phyloP scores from a whole-genome alignment of 2,113 vertebrate genomes.

The Podarcis raffonei region DNA sequence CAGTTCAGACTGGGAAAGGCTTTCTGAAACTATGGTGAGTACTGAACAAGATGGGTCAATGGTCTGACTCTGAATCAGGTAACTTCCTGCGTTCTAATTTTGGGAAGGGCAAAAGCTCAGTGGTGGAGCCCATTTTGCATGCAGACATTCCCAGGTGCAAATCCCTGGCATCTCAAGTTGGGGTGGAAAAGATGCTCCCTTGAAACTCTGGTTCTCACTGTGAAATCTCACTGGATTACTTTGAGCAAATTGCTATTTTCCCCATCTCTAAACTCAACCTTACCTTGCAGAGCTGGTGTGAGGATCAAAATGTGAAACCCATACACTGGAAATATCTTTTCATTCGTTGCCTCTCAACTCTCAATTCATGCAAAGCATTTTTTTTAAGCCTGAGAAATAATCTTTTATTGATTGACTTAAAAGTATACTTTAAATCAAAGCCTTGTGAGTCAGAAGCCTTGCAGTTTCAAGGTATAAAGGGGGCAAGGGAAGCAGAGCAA shows the following conservation, averaged over 20 bases:
- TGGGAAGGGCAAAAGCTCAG: background rate
- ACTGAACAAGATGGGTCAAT: background rate
- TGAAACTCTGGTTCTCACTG: too few relatives aligned
- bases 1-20: background rate
- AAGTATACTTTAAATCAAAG: constrained; percentile 57
- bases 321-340: too few relatives aligned
- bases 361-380: background rate
- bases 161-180: background rate
- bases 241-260: background rate
- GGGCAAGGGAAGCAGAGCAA: constrained; percentile 24
- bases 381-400: constrained; percentile 35
- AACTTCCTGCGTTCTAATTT: background rate
- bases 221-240: background rate
- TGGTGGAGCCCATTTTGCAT: too few relatives aligned
- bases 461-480: constrained; percentile 21
- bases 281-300: background rate
- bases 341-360: background rate
- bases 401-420: constrained; percentile 59
- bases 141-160: too few relatives aligned
- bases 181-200: too few relatives aligned
- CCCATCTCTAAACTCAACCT: background rate
- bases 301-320: background rate
- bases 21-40: background rate
- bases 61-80: background rate
- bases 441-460: constrained; percentile 20